These are phyloP conservation scores for Tetramorium alpestre DNA, from an alignment of 1,140 invertebrate species.

Conservation along the genomic window DNA sequence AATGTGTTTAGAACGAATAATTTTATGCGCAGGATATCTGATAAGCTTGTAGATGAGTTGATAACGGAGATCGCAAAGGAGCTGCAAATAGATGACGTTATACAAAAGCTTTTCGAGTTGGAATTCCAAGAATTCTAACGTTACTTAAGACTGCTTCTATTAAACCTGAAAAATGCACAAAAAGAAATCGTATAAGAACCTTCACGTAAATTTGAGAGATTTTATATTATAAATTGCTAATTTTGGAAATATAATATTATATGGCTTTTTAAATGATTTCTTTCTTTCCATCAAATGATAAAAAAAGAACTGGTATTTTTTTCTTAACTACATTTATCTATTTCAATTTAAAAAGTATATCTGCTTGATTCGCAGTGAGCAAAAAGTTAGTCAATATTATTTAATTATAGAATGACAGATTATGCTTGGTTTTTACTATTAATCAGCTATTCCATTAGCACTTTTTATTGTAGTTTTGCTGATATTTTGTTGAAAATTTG, in stretches of 20 bases:
- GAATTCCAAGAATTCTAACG: constrained; percentile 81
- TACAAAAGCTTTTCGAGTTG: constrained; percentile 81
- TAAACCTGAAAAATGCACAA: not conserved
- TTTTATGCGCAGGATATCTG: constrained; percentile 78
- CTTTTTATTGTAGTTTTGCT: not conserved
- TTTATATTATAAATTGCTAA: constrained; percentile 58
- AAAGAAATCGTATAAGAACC: constrained; percentile 8
- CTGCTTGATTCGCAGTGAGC: not conserved
- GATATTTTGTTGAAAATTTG: no score
- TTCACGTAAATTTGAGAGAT: constrained; percentile 44
- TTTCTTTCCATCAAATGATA: not conserved
- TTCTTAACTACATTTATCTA: not conserved
- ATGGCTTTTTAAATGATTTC: constrained; percentile 9
- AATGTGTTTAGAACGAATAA: constrained; percentile 21
- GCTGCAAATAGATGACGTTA: constrained; percentile 81
- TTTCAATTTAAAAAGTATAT: not conserved
- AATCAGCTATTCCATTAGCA: no score
- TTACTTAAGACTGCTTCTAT: not conserved
- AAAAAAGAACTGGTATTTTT: not conserved
- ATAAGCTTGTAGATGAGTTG: constrained; percentile 83
- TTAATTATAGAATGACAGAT: no score
- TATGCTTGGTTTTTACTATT: no score
- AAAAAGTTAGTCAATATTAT: not conserved
- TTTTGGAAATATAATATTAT: constrained; percentile 72
- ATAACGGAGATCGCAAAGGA: constrained; percentile 81